Conservation (phyloP, 2,888 invertebrate species). For the Plutella xylostella region DNA sequence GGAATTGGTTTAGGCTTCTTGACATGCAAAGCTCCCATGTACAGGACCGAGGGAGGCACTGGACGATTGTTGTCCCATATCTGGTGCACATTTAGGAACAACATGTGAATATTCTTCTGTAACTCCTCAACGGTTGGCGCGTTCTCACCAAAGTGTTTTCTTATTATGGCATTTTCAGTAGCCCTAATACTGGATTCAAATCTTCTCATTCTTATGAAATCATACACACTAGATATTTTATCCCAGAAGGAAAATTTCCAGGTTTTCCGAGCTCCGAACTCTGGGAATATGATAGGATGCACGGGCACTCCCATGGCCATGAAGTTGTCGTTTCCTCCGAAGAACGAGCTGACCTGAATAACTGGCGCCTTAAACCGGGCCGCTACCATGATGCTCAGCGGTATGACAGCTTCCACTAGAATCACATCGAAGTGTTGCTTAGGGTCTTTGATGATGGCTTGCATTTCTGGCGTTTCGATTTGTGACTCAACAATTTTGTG, state of each 20-base stretch:
- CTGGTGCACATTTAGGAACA: constrained; percentile 8
- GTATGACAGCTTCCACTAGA: neutral
- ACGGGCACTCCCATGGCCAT: neutral
- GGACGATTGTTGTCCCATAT: constrained; percentile 9
- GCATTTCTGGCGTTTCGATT: constrained; percentile 1
- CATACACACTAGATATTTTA: neutral
- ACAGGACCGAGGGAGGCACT: constrained; percentile 4
- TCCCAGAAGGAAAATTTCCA: constrained; percentile 1
- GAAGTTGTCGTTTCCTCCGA: neutral
- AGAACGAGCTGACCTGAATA: constrained; percentile 5
- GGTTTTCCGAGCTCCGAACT: neutral
- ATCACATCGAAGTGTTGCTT: constrained; percentile 5
- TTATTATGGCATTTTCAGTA: neutral
- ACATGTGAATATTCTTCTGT: constrained; percentile 2
- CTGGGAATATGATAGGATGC: constrained; percentile 4
- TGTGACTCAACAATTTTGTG: neutral
- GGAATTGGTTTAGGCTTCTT: constrained; percentile 4
- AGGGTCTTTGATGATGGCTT: neutral
- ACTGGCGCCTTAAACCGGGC: constrained; percentile 6
- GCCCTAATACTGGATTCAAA: neutral
- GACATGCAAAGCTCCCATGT: constrained; percentile 7
- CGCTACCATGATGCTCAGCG: neutral
- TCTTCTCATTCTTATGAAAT: neutral
- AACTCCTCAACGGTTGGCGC: neutral
- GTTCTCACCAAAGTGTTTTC: constrained; percentile 4